Percentiles rank a stretch among this genome's conserved stretches.
These are phyloP conservation scores for Dryocosmus kuriphilus DNA, from an alignment of 2,888 invertebrate species.

Conservation along the genomic window DNA sequence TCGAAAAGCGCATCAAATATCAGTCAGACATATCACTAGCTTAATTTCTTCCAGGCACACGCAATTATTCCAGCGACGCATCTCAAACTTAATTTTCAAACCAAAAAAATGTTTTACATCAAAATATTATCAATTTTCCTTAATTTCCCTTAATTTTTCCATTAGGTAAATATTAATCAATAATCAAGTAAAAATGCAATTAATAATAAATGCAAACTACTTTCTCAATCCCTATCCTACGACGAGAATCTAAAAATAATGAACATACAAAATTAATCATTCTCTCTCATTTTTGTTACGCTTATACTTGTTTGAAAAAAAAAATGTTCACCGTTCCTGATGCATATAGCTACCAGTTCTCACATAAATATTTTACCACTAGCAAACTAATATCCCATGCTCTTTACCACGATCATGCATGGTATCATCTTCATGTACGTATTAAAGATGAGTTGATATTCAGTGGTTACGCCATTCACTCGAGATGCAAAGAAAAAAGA, in stretches of 20 bases:
- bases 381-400: slow-evolving; percentile 31
- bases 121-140: neutral
- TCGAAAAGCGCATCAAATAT: slow-evolving; percentile 47
- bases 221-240: neutral
- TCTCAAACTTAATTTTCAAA: neutral
- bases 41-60: slow-evolving; percentile 11
- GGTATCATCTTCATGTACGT: neutral
- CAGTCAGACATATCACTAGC: neutral
- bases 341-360: slow-evolving; percentile 11
- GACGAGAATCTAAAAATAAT: too few species aligned
- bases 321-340: slow-evolving; percentile 8
- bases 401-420: slow-evolving; percentile 11
- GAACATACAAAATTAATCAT: neutral
- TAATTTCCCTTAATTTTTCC: neutral
- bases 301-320: neutral
- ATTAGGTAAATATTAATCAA: neutral
- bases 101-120: neutral
- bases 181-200: neutral
- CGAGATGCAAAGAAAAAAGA: neutral
- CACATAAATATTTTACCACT: slow-evolving; percentile 5
- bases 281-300: too few species aligned
- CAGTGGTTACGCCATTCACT: neutral
- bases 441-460: slow-evolving; percentile 21
- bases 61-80: slow-evolving; percentile 12
- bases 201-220: neutral